Base-by-base conservation (phyloP, 1,140 invertebrate species). In the Brachionus manjavacas region DNA sequence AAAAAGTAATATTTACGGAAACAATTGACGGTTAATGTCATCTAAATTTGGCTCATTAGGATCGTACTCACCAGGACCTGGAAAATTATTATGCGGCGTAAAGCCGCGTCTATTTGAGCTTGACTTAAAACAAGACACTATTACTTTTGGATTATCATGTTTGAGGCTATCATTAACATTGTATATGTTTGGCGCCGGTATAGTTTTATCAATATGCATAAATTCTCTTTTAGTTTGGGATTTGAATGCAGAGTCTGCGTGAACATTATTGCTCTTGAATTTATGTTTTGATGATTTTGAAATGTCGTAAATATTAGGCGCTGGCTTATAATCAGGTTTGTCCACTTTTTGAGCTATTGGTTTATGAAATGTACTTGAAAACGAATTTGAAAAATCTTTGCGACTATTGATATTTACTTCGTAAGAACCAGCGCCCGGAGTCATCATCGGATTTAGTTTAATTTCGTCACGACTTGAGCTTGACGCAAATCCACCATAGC, bases 191-290 rank as follows among this genome's bases (percentile, higher is more conserved):
- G 81, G 81, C 14, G 35, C 81, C 52, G 68, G 64, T 68, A 64
- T 14, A n/a, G 20, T 39, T n/a, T 46, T 72, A 28, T 72, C 60
- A 25, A 83, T 52, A 11, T 83, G 20, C 8, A 49, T 68, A 35
- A 68, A 83, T 46, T 46, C 60, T 49, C 81, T 12, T 83, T 83
- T 83, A 16, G 81, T 83, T 68, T 83, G 64, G 16, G 81, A 83
- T 39, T 41, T 68, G 28, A 83, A 83, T 16, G 81, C 60, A 31
- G 81, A 52, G 43, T 55, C n/a, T 4, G 81, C 81, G n/a, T 49
- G 7, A 28, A 70, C 81, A 52, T 83, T 83, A 39, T 83, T 83
- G n/a, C 25, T 12, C 70, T 83, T 83, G 12, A 68, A 68, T 70
- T 72, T 83, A 25, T 70, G n/a, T 23, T 60, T 83, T 11, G 14